phyloP scores from a whole-genome alignment of 2,797 vertebrate genomes.

The Eupleurogrammus muticus region DNA sequence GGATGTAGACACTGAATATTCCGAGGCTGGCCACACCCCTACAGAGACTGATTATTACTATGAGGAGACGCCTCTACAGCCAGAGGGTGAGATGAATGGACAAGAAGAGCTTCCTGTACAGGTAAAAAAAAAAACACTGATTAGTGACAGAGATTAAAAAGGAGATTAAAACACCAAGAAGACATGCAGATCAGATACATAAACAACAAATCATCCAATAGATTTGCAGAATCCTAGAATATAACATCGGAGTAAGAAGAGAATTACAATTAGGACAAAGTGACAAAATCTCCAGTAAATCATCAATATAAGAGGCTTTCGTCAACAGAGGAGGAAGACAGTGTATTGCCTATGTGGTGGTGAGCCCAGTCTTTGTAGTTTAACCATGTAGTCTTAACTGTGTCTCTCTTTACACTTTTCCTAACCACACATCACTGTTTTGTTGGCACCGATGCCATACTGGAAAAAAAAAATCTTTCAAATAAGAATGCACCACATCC shows the following conservation, averaged over 20 bases:
- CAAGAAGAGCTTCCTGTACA: conserved; percentile 76
- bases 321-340: neutral
- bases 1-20: conserved; percentile 85
- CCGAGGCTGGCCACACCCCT: conserved; percentile 86
- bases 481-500: conserved; percentile 63
- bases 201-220: neutral
- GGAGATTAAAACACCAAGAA: neutral
- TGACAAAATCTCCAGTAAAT: conserved; percentile 3
- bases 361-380: conserved; percentile 78
- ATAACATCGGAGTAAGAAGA: neutral
- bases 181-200: neutral
- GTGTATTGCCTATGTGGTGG: conserved; percentile 62
- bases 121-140: conserved; percentile 77
- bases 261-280: neutral
- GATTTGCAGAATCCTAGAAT: conserved; percentile 12
- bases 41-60: conserved; percentile 87
- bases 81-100: conserved; percentile 84
- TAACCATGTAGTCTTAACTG: conserved; percentile 45
- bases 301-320: neutral
- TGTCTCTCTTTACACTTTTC: conserved; percentile 42
- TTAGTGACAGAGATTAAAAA: conserved; percentile 34
- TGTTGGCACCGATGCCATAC: conserved; percentile 53
- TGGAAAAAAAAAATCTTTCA: conserved; percentile 38
- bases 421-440: conserved; percentile 62
- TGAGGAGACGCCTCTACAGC: conserved; percentile 80